Evolutionary conservation across 1,140 invertebrate species (phyloP).

Genomic region (Macrostomum lignano): DNA sequence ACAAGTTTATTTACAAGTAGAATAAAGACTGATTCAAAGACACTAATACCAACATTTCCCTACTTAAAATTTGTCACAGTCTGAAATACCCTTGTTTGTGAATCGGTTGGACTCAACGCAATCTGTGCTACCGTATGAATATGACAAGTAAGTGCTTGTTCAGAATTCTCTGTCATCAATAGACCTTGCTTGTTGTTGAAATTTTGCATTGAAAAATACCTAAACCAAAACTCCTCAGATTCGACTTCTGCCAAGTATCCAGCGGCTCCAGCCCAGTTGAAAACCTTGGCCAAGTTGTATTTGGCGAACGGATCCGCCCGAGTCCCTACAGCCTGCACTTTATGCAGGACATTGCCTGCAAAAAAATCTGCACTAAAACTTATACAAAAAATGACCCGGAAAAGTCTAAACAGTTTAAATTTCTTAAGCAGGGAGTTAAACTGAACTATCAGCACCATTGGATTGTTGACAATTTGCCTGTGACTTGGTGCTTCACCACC

Average conservation of each 20-base stretch:
- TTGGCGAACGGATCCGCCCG: slow-evolving; percentile 80
- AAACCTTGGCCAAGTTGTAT: slow-evolving; percentile 88
- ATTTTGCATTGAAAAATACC: slow-evolving; percentile 1
- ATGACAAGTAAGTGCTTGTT: slow-evolving; percentile 41
- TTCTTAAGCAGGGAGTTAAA: slow-evolving; percentile 61
- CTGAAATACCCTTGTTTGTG: slow-evolving; percentile 54
- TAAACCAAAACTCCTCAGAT: slow-evolving; percentile 29
- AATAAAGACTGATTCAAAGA: no score
- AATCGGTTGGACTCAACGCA: slow-evolving; percentile 83
- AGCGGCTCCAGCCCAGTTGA: slow-evolving; percentile 49
- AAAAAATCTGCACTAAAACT: slow-evolving; percentile 38
- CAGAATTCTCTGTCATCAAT: not conserved
- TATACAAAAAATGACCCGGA: slow-evolving; percentile 39
- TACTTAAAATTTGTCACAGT: no score
- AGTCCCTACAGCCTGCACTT: slow-evolving; percentile 35
- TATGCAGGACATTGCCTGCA: slow-evolving; percentile 40
- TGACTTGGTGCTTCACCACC: slow-evolving; percentile 60
- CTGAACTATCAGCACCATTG: slow-evolving; percentile 94
- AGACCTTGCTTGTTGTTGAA: not conserved
- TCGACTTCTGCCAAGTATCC: slow-evolving; percentile 60
- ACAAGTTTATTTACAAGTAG: no score
- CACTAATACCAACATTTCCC: no score
- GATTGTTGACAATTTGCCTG: slow-evolving; percentile 64
- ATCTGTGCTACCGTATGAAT: slow-evolving; percentile 85
- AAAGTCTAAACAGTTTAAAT: slow-evolving; percentile 40